Evolutionary conservation across 2,113 vertebrate genomes (phyloP), one percentile per base, ranked within the genome.

Genomic region (Lota lota): DNA sequence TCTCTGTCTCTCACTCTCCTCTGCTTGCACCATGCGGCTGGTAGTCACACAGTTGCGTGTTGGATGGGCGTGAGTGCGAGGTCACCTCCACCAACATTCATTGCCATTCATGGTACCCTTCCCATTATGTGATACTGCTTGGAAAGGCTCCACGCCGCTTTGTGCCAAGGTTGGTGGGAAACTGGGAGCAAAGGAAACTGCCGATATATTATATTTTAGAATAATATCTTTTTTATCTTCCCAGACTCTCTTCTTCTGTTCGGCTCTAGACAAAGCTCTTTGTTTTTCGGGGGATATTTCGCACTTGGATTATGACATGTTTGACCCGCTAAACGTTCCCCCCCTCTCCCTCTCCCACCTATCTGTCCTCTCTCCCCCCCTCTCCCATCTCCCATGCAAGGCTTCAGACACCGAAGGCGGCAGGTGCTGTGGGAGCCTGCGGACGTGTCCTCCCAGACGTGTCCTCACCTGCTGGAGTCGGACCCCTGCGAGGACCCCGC

Each of bases 401-500:
- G 95, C 61, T 97, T 95, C 80, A 93, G 83, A 85, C 91, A 92
- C 81, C 94, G 97, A 66, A 91, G 85, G 4, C 92, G 97, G 51
- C 88, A 92, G 4, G 86, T 96, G 22, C 8, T 94, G 0, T 88
- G 90, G 79, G 92, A 95, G 77, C 83, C 92, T 0, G 85, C 83
- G 16, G 89, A 82, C 33, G 75, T 6, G 22, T 12, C 82, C 15
- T 33, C 64, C 5, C 88, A 88, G 0, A 81, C 33, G 0, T 98
- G 97, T 77, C 93, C 93, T 0, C 96, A 98, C 66, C 77, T 97
- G 76, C 70, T 88, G 22, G 97, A 99, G 81, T 92, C 93, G 21
- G 77, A 95, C 68, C 95, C 94, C 1, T 99, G 97, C 50, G 96
- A 98, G 2, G 93, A 97, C 22, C 93, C 95, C 0, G 4, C 74